Conservation (phyloP, 2,113 vertebrate genomes). For the Alligator mississippiensis region DNA sequence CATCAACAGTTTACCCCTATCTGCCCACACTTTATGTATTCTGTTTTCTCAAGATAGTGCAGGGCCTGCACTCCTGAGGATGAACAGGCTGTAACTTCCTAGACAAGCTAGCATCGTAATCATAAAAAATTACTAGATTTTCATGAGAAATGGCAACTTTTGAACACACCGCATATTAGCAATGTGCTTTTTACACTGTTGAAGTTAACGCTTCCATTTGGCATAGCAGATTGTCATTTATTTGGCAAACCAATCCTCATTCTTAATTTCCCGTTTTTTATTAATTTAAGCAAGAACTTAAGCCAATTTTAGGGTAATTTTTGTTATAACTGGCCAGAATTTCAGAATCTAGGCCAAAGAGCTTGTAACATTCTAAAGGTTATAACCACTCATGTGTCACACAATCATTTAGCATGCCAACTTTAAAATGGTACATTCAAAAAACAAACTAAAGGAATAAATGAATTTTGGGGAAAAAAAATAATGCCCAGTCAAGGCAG, state of each 20-base stretch:
- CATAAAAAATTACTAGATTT: neutral
- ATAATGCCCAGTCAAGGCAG: neutral
- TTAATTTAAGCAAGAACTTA: neutral
- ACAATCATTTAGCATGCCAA: no score
- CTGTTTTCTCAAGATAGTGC: neutral
- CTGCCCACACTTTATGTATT: neutral
- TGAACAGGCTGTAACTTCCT: neutral
- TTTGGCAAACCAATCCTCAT: neutral
- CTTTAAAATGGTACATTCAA: rapidly evolving
- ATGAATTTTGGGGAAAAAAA: rapidly evolving
- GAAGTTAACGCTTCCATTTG: neutral
- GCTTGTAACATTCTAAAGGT: rapidly evolving
- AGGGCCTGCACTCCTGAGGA: neutral
- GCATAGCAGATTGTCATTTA: neutral
- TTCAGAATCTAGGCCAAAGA: neutral
- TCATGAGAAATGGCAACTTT: neutral
- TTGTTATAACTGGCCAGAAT: neutral
- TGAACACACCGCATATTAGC: neutral
- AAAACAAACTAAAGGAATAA: neutral
- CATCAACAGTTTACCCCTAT: neutral
- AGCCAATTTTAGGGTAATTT: neutral
- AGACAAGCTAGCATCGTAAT: neutral
- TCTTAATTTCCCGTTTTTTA: neutral
- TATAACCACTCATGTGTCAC: neutral
- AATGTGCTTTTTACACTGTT: neutral